phyloP scores from a whole-genome alignment of 1,140 invertebrate species.

The Leptinotarsa texana region DNA sequence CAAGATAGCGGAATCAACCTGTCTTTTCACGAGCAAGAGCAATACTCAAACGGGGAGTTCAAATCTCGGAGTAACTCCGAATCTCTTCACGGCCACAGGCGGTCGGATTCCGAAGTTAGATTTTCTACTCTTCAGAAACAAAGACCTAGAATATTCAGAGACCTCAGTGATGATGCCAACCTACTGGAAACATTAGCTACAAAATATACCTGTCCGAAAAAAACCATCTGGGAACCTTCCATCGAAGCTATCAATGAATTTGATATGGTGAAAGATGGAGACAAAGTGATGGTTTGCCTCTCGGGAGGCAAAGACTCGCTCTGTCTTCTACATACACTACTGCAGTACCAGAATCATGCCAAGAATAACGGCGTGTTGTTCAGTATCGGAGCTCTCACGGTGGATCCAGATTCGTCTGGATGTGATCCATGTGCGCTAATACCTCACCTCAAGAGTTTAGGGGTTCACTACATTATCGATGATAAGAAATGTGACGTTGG shows the following conservation, averaged over 20 bases:
- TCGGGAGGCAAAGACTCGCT: conserved; percentile 82
- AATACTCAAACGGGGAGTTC: conserved; percentile 42
- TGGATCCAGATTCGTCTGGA: conserved; percentile 66
- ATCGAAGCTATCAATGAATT: conserved; percentile 82
- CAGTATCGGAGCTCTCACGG: conserved; percentile 74
- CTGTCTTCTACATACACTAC: conserved; percentile 78
- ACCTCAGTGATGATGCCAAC: conserved; percentile 38
- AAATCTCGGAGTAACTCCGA: conserved; percentile 49
- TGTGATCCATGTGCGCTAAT: conserved; percentile 71
- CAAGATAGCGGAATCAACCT: conserved; percentile 78
- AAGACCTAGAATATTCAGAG: conserved; percentile 36
- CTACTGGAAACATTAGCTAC: conserved; percentile 31
- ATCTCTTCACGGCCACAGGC: conserved; percentile 35
- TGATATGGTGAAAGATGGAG: conserved; percentile 80
- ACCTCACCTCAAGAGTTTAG: conserved; percentile 68
- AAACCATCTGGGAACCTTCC: conserved; percentile 79
- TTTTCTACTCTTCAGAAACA: conserved; percentile 47
- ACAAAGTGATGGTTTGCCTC: conserved; percentile 76
- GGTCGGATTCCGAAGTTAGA: conserved; percentile 43
- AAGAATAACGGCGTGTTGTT: conserved; percentile 76
- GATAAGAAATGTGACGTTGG: conserved; percentile 54
- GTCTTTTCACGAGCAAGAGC: conserved; percentile 71
- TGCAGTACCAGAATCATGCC: conserved; percentile 81
- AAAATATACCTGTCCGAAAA: conserved; percentile 77
- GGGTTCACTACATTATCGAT: conserved; percentile 75